Conservation (phyloP, 2,797 vertebrate genomes). For the Pangasius mekongensis region DNA sequence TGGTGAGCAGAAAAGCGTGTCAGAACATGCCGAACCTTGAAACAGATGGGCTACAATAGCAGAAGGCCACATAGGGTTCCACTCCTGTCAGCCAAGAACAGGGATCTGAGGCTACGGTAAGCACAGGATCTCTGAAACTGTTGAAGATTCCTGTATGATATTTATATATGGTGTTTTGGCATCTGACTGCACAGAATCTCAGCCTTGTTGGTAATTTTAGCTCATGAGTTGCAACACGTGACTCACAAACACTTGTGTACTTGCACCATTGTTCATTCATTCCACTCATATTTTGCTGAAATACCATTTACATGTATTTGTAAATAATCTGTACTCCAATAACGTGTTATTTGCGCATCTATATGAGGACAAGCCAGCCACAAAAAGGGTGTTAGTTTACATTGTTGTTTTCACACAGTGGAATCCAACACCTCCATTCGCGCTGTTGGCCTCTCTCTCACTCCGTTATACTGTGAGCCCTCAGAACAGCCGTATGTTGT, state of each 20-base stretch:
- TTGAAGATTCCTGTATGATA: not conserved
- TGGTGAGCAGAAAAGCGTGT: not conserved
- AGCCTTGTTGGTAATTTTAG: not conserved
- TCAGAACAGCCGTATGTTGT: not conserved
- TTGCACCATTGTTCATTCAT: not conserved
- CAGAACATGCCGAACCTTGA: not conserved
- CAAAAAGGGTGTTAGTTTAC: slow-evolving; percentile 11
- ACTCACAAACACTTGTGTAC: not conserved
- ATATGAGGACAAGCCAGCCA: not conserved
- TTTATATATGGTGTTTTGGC: not conserved
- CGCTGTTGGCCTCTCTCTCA: not conserved
- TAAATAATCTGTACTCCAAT: not conserved
- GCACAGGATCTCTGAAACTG: not conserved
- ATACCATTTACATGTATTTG: not conserved
- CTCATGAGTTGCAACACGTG: not conserved
- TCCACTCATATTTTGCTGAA: not conserved
- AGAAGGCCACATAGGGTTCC: not conserved
- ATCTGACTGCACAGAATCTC: not conserved
- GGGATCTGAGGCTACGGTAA: not conserved
- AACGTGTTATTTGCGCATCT: not conserved
- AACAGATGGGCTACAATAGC: not conserved
- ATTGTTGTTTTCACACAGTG: slow-evolving; percentile 17
- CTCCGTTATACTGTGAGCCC: not conserved
- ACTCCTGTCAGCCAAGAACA: not conserved
- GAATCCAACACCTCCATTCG: slow-evolving; percentile 16